phyloP scores from a whole-genome alignment of 2,797 vertebrate species.

The Echeneis naucrates region DNA sequence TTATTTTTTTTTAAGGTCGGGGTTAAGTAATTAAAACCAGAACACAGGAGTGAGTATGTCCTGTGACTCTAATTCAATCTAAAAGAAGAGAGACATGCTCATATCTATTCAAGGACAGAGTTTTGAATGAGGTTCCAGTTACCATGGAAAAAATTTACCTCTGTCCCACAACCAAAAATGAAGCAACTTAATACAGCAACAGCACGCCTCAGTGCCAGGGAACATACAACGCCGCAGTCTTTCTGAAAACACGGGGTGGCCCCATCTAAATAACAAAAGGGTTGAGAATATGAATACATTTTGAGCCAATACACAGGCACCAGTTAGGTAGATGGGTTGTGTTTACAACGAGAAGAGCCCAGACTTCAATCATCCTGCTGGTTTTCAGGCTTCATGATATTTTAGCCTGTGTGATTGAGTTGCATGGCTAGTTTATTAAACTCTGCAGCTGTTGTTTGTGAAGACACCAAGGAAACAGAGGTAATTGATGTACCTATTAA shows the following conservation, averaged over 20 bases:
- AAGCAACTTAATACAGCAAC: slow-evolving; percentile 61
- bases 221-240: slow-evolving; percentile 9
- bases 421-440: slow-evolving; percentile 77
- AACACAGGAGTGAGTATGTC: slow-evolving; percentile 33
- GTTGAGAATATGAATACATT: not conserved
- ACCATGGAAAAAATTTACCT: slow-evolving; percentile 78
- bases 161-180: slow-evolving; percentile 71
- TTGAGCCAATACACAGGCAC: not conserved
- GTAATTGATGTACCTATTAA: slow-evolving; percentile 83
- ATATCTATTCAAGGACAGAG: slow-evolving; percentile 75
- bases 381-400: slow-evolving; percentile 66
- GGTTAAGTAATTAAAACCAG: too few relatives aligned
- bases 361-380: slow-evolving; percentile 65
- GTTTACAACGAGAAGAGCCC: slow-evolving; percentile 47
- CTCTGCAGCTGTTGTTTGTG: slow-evolving; percentile 89
- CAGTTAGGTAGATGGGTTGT: slow-evolving; percentile 27
- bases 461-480: slow-evolving; percentile 84
- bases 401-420: slow-evolving; percentile 69
- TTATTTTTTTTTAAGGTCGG: too few relatives aligned
- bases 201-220: slow-evolving; percentile 25
- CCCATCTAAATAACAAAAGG: slow-evolving; percentile 13
- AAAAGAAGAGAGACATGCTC: slow-evolving; percentile 68
- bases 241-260: slow-evolving; percentile 7
- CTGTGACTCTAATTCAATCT: slow-evolving; percentile 64
- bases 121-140: slow-evolving; percentile 76